Conservation (phyloP, 2,888 invertebrate species). For the Lepidochitona cinerea region DNA sequence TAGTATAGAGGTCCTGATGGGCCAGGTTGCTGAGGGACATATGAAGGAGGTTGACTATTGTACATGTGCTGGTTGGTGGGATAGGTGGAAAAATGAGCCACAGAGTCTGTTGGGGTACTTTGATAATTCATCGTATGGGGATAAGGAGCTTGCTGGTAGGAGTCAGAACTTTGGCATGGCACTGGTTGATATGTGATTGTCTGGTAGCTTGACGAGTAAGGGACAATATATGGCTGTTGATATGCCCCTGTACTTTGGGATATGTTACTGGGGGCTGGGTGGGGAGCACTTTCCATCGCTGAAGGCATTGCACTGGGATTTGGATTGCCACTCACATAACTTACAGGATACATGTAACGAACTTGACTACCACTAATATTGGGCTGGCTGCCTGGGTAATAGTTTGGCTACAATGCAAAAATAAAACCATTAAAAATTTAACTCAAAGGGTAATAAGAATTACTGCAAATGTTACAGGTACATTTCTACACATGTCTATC, state of each 20-base stretch:
- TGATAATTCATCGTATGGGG: background rate
- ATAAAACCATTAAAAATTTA: too few species aligned
- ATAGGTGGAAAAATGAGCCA: background rate
- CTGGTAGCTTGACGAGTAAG: conserved; percentile 2
- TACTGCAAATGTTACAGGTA: too few species aligned
- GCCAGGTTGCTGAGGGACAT: conserved; percentile 11
- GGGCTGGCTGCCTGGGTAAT: background rate
- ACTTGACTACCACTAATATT: background rate
- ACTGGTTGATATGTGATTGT: background rate
- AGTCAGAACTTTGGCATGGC: background rate
- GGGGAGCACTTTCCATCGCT: background rate
- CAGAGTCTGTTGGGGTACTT: background rate
- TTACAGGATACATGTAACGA: background rate
- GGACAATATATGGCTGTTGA: background rate
- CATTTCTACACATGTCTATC: too few species aligned
- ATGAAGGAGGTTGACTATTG: background rate
- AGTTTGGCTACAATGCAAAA: background rate
- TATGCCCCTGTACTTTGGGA: background rate
- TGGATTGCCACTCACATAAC: background rate
- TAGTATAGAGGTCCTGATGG: conserved; percentile 30
- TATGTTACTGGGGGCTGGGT: background rate
- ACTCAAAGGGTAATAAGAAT: too few species aligned
- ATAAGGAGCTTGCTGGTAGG: background rate
- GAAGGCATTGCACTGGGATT: background rate
- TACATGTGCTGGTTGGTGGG: background rate